These are phyloP conservation scores for Aphelocoma californica DNA, from an alignment of 2,797 vertebrate genomes.

Conservation along the genomic window DNA sequence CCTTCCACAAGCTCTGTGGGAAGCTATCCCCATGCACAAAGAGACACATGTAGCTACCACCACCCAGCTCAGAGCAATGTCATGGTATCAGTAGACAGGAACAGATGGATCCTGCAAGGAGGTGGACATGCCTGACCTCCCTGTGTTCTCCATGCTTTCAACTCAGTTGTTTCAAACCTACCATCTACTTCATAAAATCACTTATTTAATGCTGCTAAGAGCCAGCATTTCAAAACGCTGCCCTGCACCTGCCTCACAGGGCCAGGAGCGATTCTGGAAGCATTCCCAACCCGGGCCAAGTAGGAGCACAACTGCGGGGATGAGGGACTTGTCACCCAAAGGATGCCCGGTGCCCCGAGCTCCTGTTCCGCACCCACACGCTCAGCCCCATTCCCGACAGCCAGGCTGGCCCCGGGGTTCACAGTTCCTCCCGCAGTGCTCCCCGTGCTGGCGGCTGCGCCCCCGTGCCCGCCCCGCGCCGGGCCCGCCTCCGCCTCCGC, in stretches of 20 bases:
- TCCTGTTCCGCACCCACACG: background rate
- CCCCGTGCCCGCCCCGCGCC: background rate
- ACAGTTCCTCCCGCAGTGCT: background rate
- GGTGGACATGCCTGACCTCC: background rate
- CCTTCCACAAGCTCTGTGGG: background rate
- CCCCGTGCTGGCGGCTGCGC: background rate
- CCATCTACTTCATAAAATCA: background rate
- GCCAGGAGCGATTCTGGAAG: background rate
- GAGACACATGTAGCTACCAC: background rate
- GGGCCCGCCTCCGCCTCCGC: constrained; percentile 17
- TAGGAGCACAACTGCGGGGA: background rate
- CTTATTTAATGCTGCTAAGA: background rate
- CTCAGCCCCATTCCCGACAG: background rate
- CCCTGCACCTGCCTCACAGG: background rate
- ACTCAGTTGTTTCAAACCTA: background rate
- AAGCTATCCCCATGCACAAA: background rate
- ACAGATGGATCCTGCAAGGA: background rate
- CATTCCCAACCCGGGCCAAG: background rate
- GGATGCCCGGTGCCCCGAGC: background rate
- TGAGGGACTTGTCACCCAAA: background rate
- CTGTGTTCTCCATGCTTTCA: background rate
- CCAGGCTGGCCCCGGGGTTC: background rate
- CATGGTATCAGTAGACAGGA: background rate
- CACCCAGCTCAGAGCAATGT: background rate
- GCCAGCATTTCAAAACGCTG: background rate